These are phyloP conservation scores for Threskiornis aethiopicus DNA, from an alignment of 2,797 vertebrate genomes.

Conservation along the genomic window DNA sequence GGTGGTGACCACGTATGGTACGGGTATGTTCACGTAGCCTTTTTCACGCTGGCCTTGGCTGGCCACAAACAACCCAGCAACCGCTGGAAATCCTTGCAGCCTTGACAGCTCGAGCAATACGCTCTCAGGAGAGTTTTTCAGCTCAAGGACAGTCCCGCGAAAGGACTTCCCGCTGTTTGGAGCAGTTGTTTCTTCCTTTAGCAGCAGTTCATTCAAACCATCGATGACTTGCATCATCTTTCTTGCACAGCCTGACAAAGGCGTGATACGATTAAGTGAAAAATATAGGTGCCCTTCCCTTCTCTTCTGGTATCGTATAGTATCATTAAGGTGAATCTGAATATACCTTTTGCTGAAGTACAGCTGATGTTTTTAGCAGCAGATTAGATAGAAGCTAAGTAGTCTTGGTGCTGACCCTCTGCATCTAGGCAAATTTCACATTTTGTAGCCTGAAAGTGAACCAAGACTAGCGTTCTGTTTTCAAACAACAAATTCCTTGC, in stretches of 20 bases:
- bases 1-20: not conserved
- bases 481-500: not conserved
- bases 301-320: not conserved
- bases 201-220: not conserved
- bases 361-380: not conserved
- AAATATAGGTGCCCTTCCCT: not conserved
- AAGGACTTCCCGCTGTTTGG: not conserved
- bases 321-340: not conserved
- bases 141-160: not conserved
- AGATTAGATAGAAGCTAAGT: not conserved
- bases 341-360: not conserved
- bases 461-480: fast-evolving
- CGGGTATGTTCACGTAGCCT: not conserved
- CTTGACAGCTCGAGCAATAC: not conserved
- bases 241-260: not conserved
- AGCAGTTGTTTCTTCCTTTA: not conserved
- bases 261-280: fast-evolving
- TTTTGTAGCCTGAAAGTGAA: not conserved
- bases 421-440: not conserved
- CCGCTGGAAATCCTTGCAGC: not conserved
- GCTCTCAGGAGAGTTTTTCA: not conserved
- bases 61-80: not conserved
- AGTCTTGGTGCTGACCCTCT: not conserved
- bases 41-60: not conserved
- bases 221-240: not conserved